Percentiles rank a stretch among this genome's conserved stretches.
Conservation (phyloP, 2,797 vertebrate species). For the Halcyon smyrnensis region DNA sequence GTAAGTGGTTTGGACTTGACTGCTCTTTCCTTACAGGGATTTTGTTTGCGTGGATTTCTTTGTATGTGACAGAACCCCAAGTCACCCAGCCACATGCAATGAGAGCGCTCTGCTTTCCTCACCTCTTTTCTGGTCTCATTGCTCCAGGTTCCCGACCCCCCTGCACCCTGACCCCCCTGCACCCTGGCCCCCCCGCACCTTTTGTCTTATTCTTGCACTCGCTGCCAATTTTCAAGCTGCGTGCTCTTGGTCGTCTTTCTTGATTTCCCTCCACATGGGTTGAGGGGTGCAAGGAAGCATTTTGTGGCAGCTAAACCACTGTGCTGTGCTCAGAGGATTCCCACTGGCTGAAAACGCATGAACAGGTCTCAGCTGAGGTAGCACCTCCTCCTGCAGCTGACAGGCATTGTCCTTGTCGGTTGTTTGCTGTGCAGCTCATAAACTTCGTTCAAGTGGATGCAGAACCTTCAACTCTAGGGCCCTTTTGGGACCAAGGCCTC, state of each 20-base stretch:
- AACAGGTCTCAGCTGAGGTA: background rate
- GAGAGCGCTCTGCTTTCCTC: background rate
- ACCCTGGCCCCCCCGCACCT: too few relatives aligned
- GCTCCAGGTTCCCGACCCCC: background rate
- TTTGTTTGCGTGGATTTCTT: background rate
- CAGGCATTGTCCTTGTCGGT: fast-evolving
- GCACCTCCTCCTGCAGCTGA: background rate
- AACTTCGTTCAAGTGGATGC: fast-evolving
- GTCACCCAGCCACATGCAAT: fast-evolving
- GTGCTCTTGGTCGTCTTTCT: background rate
- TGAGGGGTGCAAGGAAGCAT: background rate
- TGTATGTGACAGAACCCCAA: background rate
- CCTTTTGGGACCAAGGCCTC: background rate
- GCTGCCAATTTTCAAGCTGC: background rate
- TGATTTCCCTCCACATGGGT: fast-evolving
- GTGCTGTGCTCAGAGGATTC: background rate
- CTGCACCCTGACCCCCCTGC: background rate
- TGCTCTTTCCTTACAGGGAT: background rate
- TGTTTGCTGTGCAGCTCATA: background rate
- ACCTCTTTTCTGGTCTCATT: fast-evolving
- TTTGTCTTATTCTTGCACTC: background rate
- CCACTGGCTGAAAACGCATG: background rate
- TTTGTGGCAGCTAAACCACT: background rate
- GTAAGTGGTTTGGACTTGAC: background rate
- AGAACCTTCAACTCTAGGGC: background rate